These are phyloP conservation scores for Drosophila colorata DNA, from an alignment of 2,888 invertebrate species.

Conservation along the genomic window DNA sequence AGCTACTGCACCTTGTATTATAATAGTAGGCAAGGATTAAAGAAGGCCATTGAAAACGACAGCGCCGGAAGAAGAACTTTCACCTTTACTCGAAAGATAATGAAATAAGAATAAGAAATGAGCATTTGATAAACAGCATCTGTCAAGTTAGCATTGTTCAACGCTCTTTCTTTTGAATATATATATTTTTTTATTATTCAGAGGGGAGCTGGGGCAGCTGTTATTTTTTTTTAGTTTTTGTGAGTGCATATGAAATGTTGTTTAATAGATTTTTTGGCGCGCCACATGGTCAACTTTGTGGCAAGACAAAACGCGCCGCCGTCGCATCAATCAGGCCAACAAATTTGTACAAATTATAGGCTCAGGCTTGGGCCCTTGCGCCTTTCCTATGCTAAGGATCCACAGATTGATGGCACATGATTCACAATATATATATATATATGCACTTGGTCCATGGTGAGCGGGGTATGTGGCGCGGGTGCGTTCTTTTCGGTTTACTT, in stretches of 20 bases:
- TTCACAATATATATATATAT: not conserved
- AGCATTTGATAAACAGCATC: slow-evolving; percentile 58
- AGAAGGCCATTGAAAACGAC: slow-evolving; percentile 33
- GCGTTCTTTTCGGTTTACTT: slow-evolving; percentile 5
- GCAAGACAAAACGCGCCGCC: slow-evolving; percentile 58
- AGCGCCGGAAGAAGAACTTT: slow-evolving; percentile 79
- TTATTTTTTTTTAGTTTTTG: slow-evolving; percentile 11
- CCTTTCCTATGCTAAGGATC: slow-evolving; percentile 47
- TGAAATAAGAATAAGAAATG: slow-evolving; percentile 35
- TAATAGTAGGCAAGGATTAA: slow-evolving; percentile 77
- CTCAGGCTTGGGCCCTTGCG: slow-evolving; percentile 7
- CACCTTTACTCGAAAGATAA: slow-evolving; percentile 58
- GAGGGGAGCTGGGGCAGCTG: slow-evolving; percentile 52
- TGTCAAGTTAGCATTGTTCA: slow-evolving; percentile 41
- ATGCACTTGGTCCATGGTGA: too few relatives aligned
- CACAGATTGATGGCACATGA: slow-evolving; percentile 62
- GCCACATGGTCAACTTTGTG: slow-evolving; percentile 70
- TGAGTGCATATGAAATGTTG: slow-evolving; percentile 33
- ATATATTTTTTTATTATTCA: not conserved
- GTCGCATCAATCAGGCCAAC: slow-evolving; percentile 78
- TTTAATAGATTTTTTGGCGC: slow-evolving; percentile 70
- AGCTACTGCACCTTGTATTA: slow-evolving; percentile 37
- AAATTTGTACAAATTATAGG: slow-evolving; percentile 82
- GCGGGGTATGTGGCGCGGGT: not conserved
- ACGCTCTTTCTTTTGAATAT: slow-evolving; percentile 2